phyloP scores from a whole-genome alignment of 2,113 vertebrate genomes.

The Indri indri region DNA sequence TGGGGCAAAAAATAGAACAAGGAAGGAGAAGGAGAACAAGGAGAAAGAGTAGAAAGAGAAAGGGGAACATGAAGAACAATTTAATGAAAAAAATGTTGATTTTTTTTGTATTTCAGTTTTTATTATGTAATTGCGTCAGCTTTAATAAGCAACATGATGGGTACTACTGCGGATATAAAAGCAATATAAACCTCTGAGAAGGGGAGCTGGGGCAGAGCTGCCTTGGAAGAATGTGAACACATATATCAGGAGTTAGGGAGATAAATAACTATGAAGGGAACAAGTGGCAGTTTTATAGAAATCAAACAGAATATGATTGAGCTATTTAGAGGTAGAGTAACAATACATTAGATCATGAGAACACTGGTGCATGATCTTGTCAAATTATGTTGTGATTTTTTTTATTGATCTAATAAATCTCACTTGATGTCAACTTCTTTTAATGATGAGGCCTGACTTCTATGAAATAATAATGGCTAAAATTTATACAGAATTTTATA shows the following conservation, averaged over 20 bases:
- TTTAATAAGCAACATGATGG: not conserved
- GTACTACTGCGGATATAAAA: not conserved
- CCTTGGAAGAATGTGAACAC: not conserved
- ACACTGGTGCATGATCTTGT: not conserved
- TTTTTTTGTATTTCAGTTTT: not conserved
- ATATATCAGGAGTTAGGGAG: not conserved
- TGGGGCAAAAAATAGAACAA: not conserved
- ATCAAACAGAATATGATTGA: not conserved
- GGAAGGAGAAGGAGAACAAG: not conserved
- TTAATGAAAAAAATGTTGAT: not conserved
- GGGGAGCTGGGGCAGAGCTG: not conserved
- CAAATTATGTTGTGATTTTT: not conserved
- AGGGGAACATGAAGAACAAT: not conserved
- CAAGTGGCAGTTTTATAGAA: not conserved
- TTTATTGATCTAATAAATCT: conserved; percentile 45
- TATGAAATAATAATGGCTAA: not conserved
- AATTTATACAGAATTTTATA: not conserved
- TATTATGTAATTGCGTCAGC: not conserved
- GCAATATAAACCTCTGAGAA: not conserved
- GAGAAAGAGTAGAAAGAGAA: not conserved
- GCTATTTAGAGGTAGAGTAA: not conserved
- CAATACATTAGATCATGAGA: not conserved
- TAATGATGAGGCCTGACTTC: not conserved
- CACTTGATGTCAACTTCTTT: conserved; percentile 7
- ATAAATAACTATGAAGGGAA: not conserved